These are phyloP conservation scores for Luehdorfia chinensis DNA, from an alignment of 1,140 invertebrate genomes.

Conservation along the genomic window DNA sequence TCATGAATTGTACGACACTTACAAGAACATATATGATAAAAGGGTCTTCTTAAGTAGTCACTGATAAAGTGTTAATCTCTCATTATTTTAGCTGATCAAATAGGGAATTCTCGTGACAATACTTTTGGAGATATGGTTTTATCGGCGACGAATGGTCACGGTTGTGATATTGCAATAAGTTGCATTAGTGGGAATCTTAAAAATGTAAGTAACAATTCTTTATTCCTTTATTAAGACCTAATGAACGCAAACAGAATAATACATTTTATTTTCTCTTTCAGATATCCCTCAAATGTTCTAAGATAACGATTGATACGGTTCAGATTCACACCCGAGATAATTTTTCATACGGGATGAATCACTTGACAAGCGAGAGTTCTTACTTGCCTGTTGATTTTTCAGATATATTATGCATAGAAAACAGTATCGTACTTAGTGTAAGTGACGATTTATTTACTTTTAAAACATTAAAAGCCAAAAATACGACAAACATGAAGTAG, in stretches of 20 bases:
- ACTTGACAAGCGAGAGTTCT: constrained; percentile 19
- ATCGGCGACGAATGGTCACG: constrained; percentile 50
- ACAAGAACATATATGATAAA: too few species aligned
- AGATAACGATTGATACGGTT: constrained; percentile 3
- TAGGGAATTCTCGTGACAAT: constrained; percentile 64
- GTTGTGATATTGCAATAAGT: constrained; percentile 76
- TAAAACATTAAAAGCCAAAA: too few species aligned
- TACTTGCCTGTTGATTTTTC: constrained; percentile 26
- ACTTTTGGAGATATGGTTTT: constrained; percentile 62
- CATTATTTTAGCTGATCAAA: constrained; percentile 38
- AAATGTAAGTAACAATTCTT: constrained; percentile 37
- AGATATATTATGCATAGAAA: constrained; percentile 17
- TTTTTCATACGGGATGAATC: constrained; percentile 22
- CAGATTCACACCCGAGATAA: constrained; percentile 23
- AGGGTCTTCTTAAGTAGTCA: too few species aligned
- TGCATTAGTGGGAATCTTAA: constrained; percentile 28
- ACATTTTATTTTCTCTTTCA: constrained; percentile 1
- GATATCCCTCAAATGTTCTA: constrained; percentile 18
- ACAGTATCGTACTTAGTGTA: constrained; percentile 4
- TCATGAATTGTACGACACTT: too few species aligned
- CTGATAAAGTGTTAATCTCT: too few species aligned
- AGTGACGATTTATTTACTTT: constrained; percentile 27
- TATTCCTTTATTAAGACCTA: too few species aligned
- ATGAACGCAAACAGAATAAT: too few species aligned
- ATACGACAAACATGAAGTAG: too few species aligned